These are phyloP conservation scores for Decapterus maruadsi DNA, from an alignment of 2,797 vertebrate species.

Conservation along the genomic window DNA sequence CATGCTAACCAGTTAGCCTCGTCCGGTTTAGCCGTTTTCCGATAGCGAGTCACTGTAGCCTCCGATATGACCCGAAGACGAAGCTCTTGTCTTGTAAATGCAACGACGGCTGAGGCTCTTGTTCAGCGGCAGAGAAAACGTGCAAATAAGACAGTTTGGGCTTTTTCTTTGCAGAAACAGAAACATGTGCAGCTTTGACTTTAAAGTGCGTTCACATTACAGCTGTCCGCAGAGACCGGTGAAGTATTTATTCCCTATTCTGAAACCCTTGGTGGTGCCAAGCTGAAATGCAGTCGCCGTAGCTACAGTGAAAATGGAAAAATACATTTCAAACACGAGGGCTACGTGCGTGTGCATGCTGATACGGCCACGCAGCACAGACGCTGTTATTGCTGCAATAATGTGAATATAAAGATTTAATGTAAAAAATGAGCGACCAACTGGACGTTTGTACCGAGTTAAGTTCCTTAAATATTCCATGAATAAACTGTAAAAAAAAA, in stretches of 20 bases:
- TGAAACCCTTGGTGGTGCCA: neutral
- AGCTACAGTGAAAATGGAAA: no score
- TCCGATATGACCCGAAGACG: no score
- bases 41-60: no score
- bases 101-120: no score
- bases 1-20: no score
- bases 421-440: conserved; percentile 29
- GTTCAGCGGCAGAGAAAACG: no score
- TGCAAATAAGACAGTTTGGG: no score
- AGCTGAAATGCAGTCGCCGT: no score
- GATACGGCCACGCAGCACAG: neutral
- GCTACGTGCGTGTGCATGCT: neutral
- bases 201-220: neutral
- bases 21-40: no score
- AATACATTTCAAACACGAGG: no score
- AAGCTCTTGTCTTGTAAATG: no score
- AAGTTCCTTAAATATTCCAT: neutral
- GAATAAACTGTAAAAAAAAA: conserved; percentile 15
- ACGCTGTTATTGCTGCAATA: neutral
- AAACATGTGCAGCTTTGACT: conserved; percentile 5
- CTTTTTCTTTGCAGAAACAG: conserved; percentile 7
- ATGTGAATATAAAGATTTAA: neutral
- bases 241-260: neutral
- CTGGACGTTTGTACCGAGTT: neutral
- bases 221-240: neutral